Evolutionary conservation across 1,140 invertebrate species (phyloP).

Genomic region (Conopomorpha cramerella): DNA sequence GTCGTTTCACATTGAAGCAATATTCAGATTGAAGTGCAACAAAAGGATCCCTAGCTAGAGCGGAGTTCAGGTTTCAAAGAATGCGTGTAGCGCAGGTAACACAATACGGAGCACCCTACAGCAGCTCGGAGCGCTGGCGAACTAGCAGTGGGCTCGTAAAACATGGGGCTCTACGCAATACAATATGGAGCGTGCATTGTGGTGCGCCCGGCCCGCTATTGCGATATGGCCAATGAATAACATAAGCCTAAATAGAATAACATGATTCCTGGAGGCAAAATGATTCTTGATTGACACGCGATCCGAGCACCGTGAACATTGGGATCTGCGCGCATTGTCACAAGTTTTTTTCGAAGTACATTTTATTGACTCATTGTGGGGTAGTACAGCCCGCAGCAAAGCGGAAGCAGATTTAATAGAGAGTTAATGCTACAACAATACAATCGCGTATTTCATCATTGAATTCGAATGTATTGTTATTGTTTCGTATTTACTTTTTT

Average conservation of each 20-base stretch:
- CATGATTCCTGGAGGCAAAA: conserved; percentile 28
- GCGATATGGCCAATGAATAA: conserved; percentile 46
- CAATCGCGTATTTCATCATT: no score
- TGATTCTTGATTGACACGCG: conserved; percentile 50
- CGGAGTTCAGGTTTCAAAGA: conserved; percentile 42
- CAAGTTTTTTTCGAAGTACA: conserved; percentile 28
- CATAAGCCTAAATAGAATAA: conserved; percentile 41
- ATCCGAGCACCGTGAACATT: conserved; percentile 27
- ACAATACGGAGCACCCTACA: no score
- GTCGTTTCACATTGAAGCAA: conserved; percentile 39
- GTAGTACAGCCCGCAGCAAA: conserved; percentile 28
- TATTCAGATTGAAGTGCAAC: conserved; percentile 48
- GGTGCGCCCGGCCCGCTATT: conserved; percentile 13
- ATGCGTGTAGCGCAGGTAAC: conserved; percentile 35
- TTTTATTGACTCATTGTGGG: conserved; percentile 37
- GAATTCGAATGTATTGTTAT: no score
- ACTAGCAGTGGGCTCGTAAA: no score
- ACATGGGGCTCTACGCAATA: conserved; percentile 17
- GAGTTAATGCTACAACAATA: conserved; percentile 21
- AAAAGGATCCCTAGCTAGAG: conserved; percentile 35
- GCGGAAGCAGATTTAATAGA: conserved; percentile 39
- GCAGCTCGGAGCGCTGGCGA: no score
- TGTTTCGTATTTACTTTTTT: no score
- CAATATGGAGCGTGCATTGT: conserved; percentile 21
- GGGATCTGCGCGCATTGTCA: conserved; percentile 24